A percentile compares a stretch with the other conserved stretches of the same genome.
Conservation (phyloP, 2,888 invertebrate genomes). For the Epinotia demarniana region DNA sequence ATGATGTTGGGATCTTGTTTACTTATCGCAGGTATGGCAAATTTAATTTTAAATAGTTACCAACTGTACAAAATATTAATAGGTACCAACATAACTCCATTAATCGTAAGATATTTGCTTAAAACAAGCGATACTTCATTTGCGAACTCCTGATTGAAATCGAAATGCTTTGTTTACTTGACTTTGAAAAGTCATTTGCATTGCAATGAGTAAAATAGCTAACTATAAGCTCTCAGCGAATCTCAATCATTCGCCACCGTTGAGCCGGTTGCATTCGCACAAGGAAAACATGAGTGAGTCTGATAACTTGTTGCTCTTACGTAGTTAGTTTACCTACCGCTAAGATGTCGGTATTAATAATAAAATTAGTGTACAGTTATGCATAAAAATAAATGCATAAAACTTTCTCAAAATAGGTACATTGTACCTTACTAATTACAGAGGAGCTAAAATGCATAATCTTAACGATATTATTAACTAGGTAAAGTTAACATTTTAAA, state of each 20-base stretch:
- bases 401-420: neutral
- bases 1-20: constrained; percentile 37
- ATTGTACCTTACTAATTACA: neutral
- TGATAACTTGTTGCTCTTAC: constrained; percentile 20
- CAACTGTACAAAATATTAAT: neutral
- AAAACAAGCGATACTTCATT: too few species aligned
- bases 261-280: constrained; percentile 18
- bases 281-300: constrained; percentile 35
- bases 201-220: neutral
- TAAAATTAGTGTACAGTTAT: neutral
- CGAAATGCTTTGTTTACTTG: constrained; percentile 4
- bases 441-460: too few species aligned
- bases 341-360: neutral
- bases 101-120: neutral
- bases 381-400: neutral
- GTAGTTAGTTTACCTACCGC: neutral
- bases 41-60: neutral
- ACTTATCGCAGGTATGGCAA: constrained; percentile 35
- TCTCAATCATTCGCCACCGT: constrained; percentile 13
- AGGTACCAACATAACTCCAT: too few species aligned
- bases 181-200: constrained; percentile 4
- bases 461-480: too few species aligned
- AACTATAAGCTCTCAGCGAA: neutral
- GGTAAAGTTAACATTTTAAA: too few species aligned
- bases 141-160: constrained; percentile 3